phyloP scores from a whole-genome alignment of 2,113 vertebrate genomes.

The Vanacampus margaritifer region DNA sequence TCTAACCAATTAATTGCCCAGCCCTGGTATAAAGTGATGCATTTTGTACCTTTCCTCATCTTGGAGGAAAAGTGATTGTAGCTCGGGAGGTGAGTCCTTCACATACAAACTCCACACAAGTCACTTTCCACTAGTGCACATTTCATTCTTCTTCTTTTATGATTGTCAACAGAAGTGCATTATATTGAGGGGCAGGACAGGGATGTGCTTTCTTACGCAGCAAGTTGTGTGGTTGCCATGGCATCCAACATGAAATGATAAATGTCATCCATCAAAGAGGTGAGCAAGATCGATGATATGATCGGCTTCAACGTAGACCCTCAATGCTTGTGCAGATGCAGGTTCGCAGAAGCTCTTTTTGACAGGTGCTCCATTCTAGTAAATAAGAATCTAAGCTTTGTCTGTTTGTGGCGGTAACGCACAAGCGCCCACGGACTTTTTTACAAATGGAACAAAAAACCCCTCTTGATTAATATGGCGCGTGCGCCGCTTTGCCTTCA shows the following conservation, averaged over 20 bases:
- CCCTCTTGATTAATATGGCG: constrained; percentile 10
- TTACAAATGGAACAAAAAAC: constrained; percentile 25
- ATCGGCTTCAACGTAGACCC: neutral
- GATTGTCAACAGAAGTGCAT: neutral
- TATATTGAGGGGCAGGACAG: neutral
- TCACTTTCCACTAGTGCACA: neutral
- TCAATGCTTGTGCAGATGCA: neutral
- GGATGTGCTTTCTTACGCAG: neutral
- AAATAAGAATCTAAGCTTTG: constrained; percentile 11
- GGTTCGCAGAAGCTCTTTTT: constrained; percentile 15
- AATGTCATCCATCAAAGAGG: neutral
- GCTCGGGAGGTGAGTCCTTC: neutral
- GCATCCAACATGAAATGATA: neutral
- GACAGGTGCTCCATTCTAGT: constrained; percentile 8
- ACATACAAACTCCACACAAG: neutral
- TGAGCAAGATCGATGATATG: neutral
- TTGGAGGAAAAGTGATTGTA: neutral
- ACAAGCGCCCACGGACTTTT: constrained; percentile 9
- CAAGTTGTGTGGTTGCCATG: neutral
- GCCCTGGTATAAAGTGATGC: neutral
- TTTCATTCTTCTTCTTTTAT: neutral
- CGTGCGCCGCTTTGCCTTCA: constrained; percentile 12
- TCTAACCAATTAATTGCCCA: neutral
- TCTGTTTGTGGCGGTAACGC: constrained; percentile 11
- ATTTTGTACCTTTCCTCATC: neutral